Evolutionary conservation across 2,797 vertebrate genomes (phyloP).

Genomic region (Acanthurus lineatus): DNA sequence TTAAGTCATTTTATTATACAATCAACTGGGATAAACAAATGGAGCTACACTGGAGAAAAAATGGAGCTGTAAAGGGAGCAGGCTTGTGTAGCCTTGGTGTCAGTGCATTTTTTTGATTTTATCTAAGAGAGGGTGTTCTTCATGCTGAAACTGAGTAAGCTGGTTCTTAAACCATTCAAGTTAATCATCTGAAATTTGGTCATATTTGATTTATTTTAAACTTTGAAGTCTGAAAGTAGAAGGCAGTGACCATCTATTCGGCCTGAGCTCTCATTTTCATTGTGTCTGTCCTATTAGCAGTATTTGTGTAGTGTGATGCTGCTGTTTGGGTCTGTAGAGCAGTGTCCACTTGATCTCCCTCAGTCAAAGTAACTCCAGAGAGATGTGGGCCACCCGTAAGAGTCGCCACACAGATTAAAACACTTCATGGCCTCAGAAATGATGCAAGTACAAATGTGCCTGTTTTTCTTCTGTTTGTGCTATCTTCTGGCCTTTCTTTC

Average conservation of each 20-base stretch:
- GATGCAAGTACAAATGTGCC: not conserved
- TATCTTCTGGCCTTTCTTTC: not conserved
- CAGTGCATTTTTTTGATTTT: no score
- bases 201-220: not conserved
- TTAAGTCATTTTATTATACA: no score
- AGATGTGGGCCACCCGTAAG: not conserved
- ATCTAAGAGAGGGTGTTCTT: no score
- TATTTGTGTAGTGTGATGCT: constrained; percentile 5
- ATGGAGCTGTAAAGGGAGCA: no score
- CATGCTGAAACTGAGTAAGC: no score
- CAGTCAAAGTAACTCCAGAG: constrained; percentile 6
- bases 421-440: not conserved
- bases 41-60: no score
- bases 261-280: not conserved
- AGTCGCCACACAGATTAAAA: not conserved
- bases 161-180: no score
- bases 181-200: no score
- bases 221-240: no score
- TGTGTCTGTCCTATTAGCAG: constrained; percentile 11
- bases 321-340: constrained; percentile 14
- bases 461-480: not conserved
- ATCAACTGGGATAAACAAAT: no score
- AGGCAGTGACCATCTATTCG: not conserved
- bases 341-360: constrained; percentile 5
- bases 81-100: no score